Conservation (phyloP, 2,113 vertebrate genomes). For the Petaurus breviceps region DNA sequence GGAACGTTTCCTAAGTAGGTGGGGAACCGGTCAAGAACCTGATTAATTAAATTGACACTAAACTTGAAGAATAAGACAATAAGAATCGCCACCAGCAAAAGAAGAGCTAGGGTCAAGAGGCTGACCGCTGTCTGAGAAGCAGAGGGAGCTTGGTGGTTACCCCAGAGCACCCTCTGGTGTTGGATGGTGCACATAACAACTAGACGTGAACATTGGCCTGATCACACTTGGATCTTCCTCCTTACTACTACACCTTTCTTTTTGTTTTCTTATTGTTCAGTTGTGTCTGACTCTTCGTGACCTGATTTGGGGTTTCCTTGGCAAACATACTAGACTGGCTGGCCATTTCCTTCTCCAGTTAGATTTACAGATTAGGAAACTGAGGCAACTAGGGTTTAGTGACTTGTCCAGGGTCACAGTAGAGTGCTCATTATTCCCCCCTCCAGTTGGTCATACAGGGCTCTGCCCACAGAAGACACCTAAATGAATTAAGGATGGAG, state of each 20-base stretch:
- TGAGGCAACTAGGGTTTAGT: no score
- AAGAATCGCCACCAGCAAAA: not conserved
- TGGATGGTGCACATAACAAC: not conserved
- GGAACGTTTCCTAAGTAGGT: not conserved
- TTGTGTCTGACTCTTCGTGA: not conserved
- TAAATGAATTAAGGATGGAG: not conserved
- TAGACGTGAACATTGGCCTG: not conserved
- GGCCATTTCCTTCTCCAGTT: not conserved
- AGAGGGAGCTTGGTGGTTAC: not conserved
- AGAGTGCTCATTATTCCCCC: not conserved
- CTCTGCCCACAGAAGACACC: not conserved
- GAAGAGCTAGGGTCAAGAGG: not conserved
- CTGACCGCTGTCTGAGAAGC: not conserved
- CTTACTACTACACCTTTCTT: not conserved
- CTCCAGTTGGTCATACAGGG: not conserved
- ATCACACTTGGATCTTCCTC: accelerated
- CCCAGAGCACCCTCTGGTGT: not conserved
- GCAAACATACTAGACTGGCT: not conserved
- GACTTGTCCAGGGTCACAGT: not conserved
- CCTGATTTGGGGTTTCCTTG: not conserved
- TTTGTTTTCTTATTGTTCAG: not conserved
- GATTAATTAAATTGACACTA: not conserved
- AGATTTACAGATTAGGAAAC: not conserved
- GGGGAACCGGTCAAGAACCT: not conserved
- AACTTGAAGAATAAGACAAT: not conserved